Evolutionary conservation across 2,113 vertebrate genomes (phyloP).

Genomic region (Phasianus colchicus): DNA sequence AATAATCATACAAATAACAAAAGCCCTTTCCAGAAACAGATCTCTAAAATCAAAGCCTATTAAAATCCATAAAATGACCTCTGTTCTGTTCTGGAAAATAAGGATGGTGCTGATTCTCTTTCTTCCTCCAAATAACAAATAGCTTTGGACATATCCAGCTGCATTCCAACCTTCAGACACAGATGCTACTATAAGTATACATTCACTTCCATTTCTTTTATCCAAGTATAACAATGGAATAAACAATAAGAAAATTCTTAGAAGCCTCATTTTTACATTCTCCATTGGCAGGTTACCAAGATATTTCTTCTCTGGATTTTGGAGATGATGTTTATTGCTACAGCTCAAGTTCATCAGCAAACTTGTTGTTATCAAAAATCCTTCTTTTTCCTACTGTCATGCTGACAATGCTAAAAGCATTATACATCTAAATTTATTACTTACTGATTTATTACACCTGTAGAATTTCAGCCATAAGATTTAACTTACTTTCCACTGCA

Average conservation of each 20-base stretch:
- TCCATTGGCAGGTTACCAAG: background rate
- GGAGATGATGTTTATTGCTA: background rate
- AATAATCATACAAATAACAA: background rate
- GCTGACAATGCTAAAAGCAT: background rate
- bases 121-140: background rate
- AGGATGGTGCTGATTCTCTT: background rate
- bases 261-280: background rate
- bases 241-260: background rate
- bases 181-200: background rate
- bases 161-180: background rate
- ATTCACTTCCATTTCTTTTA: background rate
- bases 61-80: background rate
- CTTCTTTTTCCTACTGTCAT: background rate
- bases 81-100: background rate
- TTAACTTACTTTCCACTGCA: background rate
- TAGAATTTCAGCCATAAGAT: background rate
- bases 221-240: background rate
- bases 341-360: background rate
- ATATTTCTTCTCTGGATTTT: background rate
- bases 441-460: background rate
- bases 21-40: background rate
- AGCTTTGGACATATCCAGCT: background rate
- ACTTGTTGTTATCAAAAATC: background rate
- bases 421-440: background rate
- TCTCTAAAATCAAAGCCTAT: background rate